Base-by-base conservation (phyloP, 2,888 invertebrate species). In the Fragum sueziense region DNA sequence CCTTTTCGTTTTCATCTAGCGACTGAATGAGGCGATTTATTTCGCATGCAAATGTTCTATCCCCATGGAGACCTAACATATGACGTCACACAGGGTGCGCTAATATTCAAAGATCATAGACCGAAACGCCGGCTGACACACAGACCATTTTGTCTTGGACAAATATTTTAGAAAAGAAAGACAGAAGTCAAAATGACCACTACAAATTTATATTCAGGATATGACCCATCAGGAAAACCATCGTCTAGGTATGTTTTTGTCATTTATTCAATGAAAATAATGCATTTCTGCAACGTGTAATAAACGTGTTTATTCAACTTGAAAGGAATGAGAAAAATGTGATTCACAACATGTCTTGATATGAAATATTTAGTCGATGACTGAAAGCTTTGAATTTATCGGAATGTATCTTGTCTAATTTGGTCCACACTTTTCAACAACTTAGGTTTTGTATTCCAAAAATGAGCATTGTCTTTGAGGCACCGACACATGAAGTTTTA, bases 231-330 rank as follows among this genome's bases (percentile, higher is more conserved):
- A n/a, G 62, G 67, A 70, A 88, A 87, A 54, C 82, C 85, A 33
- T 82, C 88, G n/a, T 88, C 88, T 41, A 86, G 88, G 88, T 88
- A 61, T 70, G 83, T 72, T 4, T 47, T 25, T n/a, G 11, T 34
- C 31, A 31, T 62, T 22, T 31, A n/a, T 41, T 31, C 52, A 52
- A 31, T 7, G n/a, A 14, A 47, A 4, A 9, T 20, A 47, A 20
- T n/a, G 17, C 59, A 29, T 47, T 31, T 29, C 22, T 9, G 14
- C 34, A 61, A 27, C 17, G n/a, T 22, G 17, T n/a, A 72, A 37
- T 31, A n/a, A 37, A 47, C 29, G 37, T 76, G 70, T 70, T 70
- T 61, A 74, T 34, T 72, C 57, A 72, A 75, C 59, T 65, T 62
- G 75, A 79, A 79, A 75, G 74, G 79, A 79, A 79, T 79, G 74